Conservation (phyloP, 2,113 vertebrate species). For the Lepus americanus region DNA sequence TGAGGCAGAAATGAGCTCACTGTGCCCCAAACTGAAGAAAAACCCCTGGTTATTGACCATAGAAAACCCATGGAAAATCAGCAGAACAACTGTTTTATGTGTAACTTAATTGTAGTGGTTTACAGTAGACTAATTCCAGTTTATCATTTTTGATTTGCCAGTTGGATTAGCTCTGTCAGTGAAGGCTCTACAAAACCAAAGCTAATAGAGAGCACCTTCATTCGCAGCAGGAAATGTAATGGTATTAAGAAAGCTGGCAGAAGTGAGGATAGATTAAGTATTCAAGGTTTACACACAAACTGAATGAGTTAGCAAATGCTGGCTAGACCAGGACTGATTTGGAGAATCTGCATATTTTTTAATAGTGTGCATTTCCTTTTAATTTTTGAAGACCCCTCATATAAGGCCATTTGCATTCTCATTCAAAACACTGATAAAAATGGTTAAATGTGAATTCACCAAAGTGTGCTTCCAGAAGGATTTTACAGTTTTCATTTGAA, state of each 20-base stretch:
- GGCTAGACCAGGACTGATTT: too few relatives aligned
- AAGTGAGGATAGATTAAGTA: background rate
- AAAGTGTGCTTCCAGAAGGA: background rate
- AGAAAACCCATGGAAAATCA: background rate
- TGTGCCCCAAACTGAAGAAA: background rate
- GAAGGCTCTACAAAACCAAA: background rate
- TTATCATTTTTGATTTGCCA: background rate
- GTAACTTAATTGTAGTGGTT: background rate
- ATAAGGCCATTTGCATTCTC: background rate
- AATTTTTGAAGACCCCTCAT: too few relatives aligned
- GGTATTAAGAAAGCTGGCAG: background rate
- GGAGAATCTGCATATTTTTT: too few relatives aligned
- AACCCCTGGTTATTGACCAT: background rate
- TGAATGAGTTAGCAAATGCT: background rate
- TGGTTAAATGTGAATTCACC: background rate
- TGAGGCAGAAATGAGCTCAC: background rate
- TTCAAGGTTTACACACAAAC: background rate
- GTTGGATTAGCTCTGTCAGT: background rate
- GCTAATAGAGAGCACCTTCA: background rate
- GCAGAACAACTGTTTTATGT: background rate
- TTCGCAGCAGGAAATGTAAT: background rate
- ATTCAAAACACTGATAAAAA: conserved; percentile 21
- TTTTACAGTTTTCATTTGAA: background rate
- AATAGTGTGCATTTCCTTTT: too few relatives aligned
- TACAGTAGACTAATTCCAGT: background rate